Evolutionary conservation across 2,888 invertebrate species (phyloP).

Genomic region (Ischnus inquisitorius): DNA sequence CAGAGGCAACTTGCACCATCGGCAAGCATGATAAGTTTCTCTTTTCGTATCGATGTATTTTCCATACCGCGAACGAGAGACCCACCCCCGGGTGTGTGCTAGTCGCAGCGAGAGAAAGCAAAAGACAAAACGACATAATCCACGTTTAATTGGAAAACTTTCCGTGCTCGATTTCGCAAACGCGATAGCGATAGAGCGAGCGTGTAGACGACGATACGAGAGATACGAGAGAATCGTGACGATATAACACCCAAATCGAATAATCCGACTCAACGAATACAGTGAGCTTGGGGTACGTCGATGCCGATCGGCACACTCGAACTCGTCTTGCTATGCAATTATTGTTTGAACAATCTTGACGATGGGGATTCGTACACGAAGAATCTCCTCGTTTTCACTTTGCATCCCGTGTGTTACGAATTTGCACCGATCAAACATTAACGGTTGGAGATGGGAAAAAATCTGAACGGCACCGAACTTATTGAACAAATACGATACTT

Average conservation of each 20-base stretch:
- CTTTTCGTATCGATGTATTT: slow-evolving; percentile 78
- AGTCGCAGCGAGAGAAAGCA: slow-evolving; percentile 49
- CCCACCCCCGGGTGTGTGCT: slow-evolving; percentile 56
- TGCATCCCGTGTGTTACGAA: too few relatives aligned
- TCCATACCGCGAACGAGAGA: slow-evolving; percentile 74
- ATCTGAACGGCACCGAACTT: too few relatives aligned
- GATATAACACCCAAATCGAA: slow-evolving; percentile 68
- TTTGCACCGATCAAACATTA: too few relatives aligned
- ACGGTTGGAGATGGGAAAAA: too few relatives aligned
- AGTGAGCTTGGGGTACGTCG: slow-evolving; percentile 23
- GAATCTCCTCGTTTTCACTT: too few relatives aligned
- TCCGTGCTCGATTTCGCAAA: slow-evolving; percentile 77
- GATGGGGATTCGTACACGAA: background rate
- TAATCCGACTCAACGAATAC: slow-evolving; percentile 52
- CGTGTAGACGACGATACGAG: slow-evolving; percentile 62
- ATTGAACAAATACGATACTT: too few relatives aligned
- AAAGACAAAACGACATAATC: slow-evolving; percentile 84
- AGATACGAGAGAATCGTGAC: slow-evolving; percentile 65
- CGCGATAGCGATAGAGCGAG: slow-evolving; percentile 74
- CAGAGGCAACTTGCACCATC: slow-evolving; percentile 61
- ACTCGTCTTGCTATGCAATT: slow-evolving; percentile 4
- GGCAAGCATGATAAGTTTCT: slow-evolving; percentile 64
- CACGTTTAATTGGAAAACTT: slow-evolving; percentile 85
- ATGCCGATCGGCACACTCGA: slow-evolving; percentile 23
- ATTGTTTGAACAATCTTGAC: background rate